Evolutionary conservation across 2,888 invertebrate genomes (phyloP).

Genomic region (Endomychus coccineus): DNA sequence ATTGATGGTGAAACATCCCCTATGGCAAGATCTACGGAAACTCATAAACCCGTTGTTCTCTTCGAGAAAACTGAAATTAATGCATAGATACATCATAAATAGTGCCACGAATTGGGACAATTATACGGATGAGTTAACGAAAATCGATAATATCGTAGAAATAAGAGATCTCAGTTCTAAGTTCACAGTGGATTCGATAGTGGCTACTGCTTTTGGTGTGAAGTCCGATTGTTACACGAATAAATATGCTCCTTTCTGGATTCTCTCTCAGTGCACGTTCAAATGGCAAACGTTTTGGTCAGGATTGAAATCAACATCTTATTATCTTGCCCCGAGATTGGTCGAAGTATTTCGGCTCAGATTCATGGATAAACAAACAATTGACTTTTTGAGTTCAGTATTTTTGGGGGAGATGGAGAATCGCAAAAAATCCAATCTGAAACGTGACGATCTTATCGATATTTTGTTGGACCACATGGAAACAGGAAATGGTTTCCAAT

Average conservation of each 20-base stretch:
- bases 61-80: conserved; percentile 46
- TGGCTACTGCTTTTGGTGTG: neutral
- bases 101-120: neutral
- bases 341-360: neutral
- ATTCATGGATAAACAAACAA: neutral
- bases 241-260: too few species aligned
- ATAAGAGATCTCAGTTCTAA: too few species aligned
- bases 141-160: too few species aligned
- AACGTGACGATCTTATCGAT: too few species aligned
- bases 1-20: conserved; percentile 41
- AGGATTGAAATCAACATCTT: neutral
- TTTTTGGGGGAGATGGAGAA: too few species aligned
- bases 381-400: neutral
- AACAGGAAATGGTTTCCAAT: too few species aligned
- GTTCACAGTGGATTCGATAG: too few species aligned
- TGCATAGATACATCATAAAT: conserved; percentile 37
- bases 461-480: too few species aligned
- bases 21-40: conserved; percentile 46
- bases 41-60: conserved; percentile 48
- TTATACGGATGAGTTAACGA: neutral
- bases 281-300: too few species aligned
- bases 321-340: neutral
- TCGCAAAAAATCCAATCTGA: too few species aligned
- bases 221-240: neutral
- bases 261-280: too few species aligned